These are phyloP conservation scores for Eretmocerus hayati DNA, from an alignment of 2,888 invertebrate genomes.

Conservation along the genomic window DNA sequence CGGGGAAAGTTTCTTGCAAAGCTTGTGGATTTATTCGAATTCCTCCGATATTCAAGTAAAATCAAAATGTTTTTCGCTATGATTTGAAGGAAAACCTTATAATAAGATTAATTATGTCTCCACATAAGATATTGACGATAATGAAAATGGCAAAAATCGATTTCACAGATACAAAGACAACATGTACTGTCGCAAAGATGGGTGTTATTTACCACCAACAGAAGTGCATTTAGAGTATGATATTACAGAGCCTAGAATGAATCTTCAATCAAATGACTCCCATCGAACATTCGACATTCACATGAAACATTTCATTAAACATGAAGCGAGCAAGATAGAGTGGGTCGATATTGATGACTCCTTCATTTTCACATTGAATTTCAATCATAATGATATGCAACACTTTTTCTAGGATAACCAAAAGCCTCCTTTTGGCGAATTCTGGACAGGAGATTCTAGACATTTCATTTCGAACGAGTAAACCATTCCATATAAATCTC, in stretches of 20 bases:
- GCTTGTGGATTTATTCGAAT: slow-evolving; percentile 30
- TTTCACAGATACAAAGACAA: slow-evolving; percentile 26
- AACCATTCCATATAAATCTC: slow-evolving; percentile 28
- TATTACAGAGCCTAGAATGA: background rate
- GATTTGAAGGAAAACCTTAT: too few species aligned
- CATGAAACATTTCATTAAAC: slow-evolving; percentile 7
- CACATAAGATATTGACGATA: too few species aligned
- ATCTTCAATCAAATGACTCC: background rate
- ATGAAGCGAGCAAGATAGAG: too few species aligned
- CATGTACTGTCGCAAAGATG: slow-evolving; percentile 27
- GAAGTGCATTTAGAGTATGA: slow-evolving; percentile 26
- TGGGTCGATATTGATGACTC: too few species aligned
- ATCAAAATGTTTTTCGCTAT: background rate
- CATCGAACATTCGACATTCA: slow-evolving; percentile 14
- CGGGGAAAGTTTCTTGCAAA: slow-evolving; percentile 18
- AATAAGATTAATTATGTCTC: too few species aligned
- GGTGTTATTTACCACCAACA: slow-evolving; percentile 26
- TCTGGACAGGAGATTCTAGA: slow-evolving; percentile 15
- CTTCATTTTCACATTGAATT: too few species aligned
- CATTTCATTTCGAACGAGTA: slow-evolving; percentile 24
- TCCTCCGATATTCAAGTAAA: slow-evolving; percentile 29
- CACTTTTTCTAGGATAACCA: background rate
- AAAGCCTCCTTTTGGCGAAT: slow-evolving; percentile 19
- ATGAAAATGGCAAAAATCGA: too few species aligned
- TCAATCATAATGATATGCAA: background rate